Base-by-base conservation (phyloP, 2,113 vertebrate genomes). In the Coregonus clupeaformis region DNA sequence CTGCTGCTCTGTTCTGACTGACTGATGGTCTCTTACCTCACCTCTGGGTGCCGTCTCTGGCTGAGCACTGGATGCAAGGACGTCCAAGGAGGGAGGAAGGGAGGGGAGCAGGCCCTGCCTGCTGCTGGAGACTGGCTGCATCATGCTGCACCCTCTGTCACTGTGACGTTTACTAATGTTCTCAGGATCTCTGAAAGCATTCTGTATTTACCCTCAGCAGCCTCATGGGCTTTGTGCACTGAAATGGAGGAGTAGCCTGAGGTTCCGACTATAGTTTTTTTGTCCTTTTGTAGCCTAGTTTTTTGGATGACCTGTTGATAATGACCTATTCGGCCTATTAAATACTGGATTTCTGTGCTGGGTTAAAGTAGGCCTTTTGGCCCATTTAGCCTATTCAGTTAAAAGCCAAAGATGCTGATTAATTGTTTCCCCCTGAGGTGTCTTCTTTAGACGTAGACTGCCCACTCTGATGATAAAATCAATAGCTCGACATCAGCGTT, bases 131-230 rank as follows among this genome's bases (percentile, higher is more conserved):
- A 74, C 73, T 7, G 55, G 13, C 57, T 57, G 69, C 20, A 36
- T 71, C 9, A 27, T 80, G 83, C 83, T 82, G 77, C 86, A 77
- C 83, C 84, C 87, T 74, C 70, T 75, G 69, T 69, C 65, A 72
- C 2, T 77, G 27, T 68, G 27, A 55, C 20, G 20, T n/a, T 13
- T n/a, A 14, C 59, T 36, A 12, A 16, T 42, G 55, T 45, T 63
- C 76, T 30, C 25, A 18, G 60, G 36, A 67, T 32, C 30, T 36
- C 14, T n/a, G 65, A 36, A n/a, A 20, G 30, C 29, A 52, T 69
- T 49, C 1, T 42, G 12, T 59, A 29, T 30, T 67, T 67, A 9
- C 70, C 18, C 22, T 63, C 55, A 14, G 63, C 62, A 4, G 42
- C 70, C 5, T 12, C 36, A 5, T 9, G 20, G 25, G 14, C 2